Evolutionary conservation across 1,140 invertebrate genomes (phyloP), one percentile per base, ranked within the genome.

Genomic region (Drosophila trapezifrons): DNA sequence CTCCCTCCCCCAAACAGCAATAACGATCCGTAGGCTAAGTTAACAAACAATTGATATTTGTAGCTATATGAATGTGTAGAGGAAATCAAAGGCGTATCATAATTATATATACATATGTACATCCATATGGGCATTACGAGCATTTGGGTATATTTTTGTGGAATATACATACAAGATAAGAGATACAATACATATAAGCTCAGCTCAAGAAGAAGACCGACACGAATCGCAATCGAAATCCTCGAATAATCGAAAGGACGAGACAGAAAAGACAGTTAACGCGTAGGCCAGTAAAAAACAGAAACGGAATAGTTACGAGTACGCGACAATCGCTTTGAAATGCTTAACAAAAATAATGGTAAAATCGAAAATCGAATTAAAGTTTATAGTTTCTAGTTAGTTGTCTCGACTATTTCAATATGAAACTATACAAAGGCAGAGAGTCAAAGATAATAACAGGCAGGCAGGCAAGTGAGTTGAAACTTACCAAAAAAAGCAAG

Each of bases 311-410:
- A 77, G 57, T 62, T 60, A 63, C 76, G 66, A 84, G 63, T 89
- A 84, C 80, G 84, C 84, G 84, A 89, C 84, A 89, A 89, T 89
- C 84, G 84, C 84, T 89, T 89, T 84, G 64, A 85, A 90, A 89
- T 89, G 85, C 85, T 89, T 89, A 89, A n/a, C n/a, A n/a, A 65
- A 52, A 51, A 49, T 45, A 45, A 25, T 65, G 57, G 29, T 45
- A 45, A 62, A 15, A 27, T 9, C 6, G 45, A 55, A 76, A 76
- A 64, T 76, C 63, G 75, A 82, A 67, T 62, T 38, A 25, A 77
- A 56, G 52, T 70, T 66, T 87, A n/a, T n/a, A 82, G 79, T 70
- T 65, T 59, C 81, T 76, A 83, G 64, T 55, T 54, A 54, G 20
- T 58, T 62, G 57, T 42, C 74, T 78, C 43, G 73, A 80, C 46